Base-by-base conservation (phyloP, 2,888 invertebrate species). In the Odontocerum albicorne region DNA sequence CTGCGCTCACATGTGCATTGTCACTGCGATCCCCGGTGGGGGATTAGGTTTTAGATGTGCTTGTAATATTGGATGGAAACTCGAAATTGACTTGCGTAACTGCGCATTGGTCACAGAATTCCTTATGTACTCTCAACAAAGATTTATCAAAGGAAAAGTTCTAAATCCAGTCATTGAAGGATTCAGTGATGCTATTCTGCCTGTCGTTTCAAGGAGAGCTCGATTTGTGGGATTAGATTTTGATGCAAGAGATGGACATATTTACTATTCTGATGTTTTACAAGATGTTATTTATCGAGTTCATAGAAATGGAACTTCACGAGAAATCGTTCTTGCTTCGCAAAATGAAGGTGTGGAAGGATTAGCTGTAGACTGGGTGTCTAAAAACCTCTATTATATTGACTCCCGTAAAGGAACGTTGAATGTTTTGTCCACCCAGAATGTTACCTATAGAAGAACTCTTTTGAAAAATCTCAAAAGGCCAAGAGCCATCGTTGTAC, bases 311-410 rank as follows among this genome's bases (percentile, higher is more conserved):
- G 90, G 90, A 39, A 87, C 88, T 0, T 84, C 88, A 0, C 82
- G 87, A 19, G 93, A 94, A 72, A 94, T 93, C 51, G 94, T 97
- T 0, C 71, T 96, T 31, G 95, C 96, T 1, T 95, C 95, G 1
- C 96, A 96, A 69, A 96, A 97, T 68, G 96, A 96, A 73, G 96
- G 96, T 0, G 96, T 96, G 0, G 96, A 97, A 75, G 96, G 96
- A 0, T 74, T 97, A 52, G 94, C 96, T 0, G 90, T 96, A 1
- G 96, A 97, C 69, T 97, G 96, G 96, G 92, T 90, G 0, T 88
- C 95, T 0, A 94, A 95, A 70, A 96, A 96, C 71, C 76, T 97
- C 4, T 96, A 96, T 72, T 96, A 95, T 70, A 96, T 97, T 49
- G 96, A 96, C 68, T 92, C 94, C 8, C 83, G 96, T 52, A 90